Evolutionary conservation across 2,113 vertebrate species (phyloP), one percentile per base, ranked within the genome.

Genomic region (Anarhynchus alexandrinus): DNA sequence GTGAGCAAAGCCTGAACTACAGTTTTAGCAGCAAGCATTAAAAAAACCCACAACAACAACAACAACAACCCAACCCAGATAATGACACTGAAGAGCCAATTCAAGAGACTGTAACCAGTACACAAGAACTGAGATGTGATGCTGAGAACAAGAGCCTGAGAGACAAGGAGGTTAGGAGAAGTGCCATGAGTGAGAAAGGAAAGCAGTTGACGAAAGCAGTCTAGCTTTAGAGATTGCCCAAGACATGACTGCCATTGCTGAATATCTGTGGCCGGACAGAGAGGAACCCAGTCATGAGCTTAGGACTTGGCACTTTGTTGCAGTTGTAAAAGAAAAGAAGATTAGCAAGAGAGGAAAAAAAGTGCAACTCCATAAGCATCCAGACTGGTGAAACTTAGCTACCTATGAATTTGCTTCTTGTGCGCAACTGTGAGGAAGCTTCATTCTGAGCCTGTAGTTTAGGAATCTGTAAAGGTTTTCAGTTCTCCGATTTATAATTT

Each of bases 381-480:
- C 5, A 1, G 54, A 66, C 26, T 49, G 15, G 64, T 81, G 42
- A 84, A 86, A 81, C 19, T 23, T 72, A 21, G 12, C 26, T 77
- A 65, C 4, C 45, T 61, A 43, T 4, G 14, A 47, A 72, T 47
- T 67, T 47, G 13, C 6, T 76, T 61, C 58, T 43, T 45, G 5
- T 23, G 26, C 2, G 3, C 0, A 0, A 40, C 0, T 45, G 23
- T 21, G 29, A 65, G n/a, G 55, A 80, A 70, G 19, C 64, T 73
- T 57, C 10, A 49, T 43, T 52, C 36, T 23, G 12, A 69, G 27
- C 51, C 23, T 72, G 23, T 14, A 40, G 29, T 61, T 72, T 4
- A 80, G 43, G 18, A 76, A 85, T 51, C 45, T 20, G 9, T 40
- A 59, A 34, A 36, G 6, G 8, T n/a, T 66, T 70, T 67, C 58